phyloP scores from a whole-genome alignment of 2,113 vertebrate species.

The Amphiprion ocellaris region DNA sequence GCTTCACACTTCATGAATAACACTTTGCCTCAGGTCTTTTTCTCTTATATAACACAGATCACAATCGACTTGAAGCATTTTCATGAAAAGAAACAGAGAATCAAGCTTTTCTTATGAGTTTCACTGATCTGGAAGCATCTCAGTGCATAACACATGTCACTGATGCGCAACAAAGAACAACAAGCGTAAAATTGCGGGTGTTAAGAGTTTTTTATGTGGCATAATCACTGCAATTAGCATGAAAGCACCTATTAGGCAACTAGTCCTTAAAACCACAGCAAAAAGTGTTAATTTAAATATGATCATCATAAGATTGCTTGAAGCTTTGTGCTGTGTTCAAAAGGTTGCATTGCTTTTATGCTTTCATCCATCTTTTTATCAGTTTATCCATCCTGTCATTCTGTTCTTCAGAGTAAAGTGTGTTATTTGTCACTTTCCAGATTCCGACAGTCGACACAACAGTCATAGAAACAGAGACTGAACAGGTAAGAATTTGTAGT shows the following conservation, averaged over 20 bases:
- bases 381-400: too few relatives aligned
- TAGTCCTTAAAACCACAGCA: too few relatives aligned
- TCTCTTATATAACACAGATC: slow-evolving; percentile 12
- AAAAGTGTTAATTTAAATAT: too few relatives aligned
- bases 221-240: background rate
- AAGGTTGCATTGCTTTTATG: too few relatives aligned
- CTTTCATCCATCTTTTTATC: too few relatives aligned
- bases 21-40: background rate
- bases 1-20: slow-evolving; percentile 18
- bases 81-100: background rate
- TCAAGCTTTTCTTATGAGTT: background rate
- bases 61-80: background rate
- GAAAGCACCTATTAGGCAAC: background rate
- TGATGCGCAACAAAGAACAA: background rate
- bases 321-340: too few relatives aligned
- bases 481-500: slow-evolving; percentile 42
- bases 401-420: background rate
- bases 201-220: background rate
- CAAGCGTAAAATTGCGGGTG: background rate
- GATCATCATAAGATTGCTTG: too few relatives aligned
- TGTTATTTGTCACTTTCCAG: slow-evolving; percentile 29
- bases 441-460: slow-evolving; percentile 10
- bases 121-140: background rate
- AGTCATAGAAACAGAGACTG: slow-evolving; percentile 27
- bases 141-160: background rate